Conservation (phyloP, 2,888 invertebrate genomes). For the Chloroclystis v-ata region DNA sequence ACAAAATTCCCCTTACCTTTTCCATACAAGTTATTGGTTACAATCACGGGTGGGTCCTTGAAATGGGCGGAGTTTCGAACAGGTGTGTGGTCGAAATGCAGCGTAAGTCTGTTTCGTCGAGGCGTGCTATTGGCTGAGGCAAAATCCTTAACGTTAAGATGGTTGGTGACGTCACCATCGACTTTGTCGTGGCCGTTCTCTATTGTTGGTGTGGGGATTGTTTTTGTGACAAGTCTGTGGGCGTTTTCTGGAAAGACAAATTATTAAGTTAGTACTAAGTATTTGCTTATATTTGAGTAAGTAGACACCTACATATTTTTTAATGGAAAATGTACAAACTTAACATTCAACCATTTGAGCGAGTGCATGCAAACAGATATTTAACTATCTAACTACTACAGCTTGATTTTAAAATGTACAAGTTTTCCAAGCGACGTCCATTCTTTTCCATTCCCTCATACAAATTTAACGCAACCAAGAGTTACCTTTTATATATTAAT, state of each 20-base stretch:
- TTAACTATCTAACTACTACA: too few relatives aligned
- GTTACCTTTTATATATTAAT: too few relatives aligned
- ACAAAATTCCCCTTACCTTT: conserved; percentile 48
- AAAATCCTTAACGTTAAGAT: conserved; percentile 48
- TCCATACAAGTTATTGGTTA: conserved; percentile 49
- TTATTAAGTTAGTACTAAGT: too few relatives aligned
- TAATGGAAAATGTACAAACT: too few relatives aligned
- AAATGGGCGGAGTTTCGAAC: conserved; percentile 84
- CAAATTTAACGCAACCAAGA: too few relatives aligned
- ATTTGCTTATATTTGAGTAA: too few relatives aligned
- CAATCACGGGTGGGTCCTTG: conserved; percentile 81
- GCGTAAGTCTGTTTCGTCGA: conserved; percentile 81
- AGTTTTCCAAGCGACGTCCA: too few relatives aligned
- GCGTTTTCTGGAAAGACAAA: conserved; percentile 83
- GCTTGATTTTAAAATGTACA: too few relatives aligned
- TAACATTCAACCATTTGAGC: too few relatives aligned
- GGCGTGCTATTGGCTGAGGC: conserved; percentile 72
- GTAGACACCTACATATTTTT: too few relatives aligned
- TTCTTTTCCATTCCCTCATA: too few relatives aligned
- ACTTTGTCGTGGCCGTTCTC: conserved; percentile 62
- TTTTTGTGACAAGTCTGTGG: conserved; percentile 79
- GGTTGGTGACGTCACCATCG: conserved; percentile 52
- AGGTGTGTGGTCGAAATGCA: conserved; percentile 85
- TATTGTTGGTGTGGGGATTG: conserved; percentile 53
- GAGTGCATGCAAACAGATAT: too few relatives aligned